A percentile compares a stretch with the other conserved stretches of the same genome.
Evolutionary conservation across 2,888 invertebrate genomes (phyloP).

Genomic region (Julus scanicus): DNA sequence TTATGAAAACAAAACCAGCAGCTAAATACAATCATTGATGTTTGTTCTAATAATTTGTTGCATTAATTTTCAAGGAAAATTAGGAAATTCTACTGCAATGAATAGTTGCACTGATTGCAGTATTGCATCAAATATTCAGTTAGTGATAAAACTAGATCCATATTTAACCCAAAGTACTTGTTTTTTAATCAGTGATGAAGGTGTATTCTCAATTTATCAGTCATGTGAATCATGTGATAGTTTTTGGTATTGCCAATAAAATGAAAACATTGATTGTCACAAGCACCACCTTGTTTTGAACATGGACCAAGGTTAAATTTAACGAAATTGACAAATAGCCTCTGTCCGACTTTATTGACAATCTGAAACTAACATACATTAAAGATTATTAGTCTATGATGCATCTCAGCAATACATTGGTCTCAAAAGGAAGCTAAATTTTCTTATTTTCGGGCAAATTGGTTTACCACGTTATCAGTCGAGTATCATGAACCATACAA

Average conservation of each 20-base stretch:
- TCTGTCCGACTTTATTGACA: too few relatives aligned
- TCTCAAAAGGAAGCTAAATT: too few relatives aligned
- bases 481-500: too few relatives aligned
- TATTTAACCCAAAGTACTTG: neutral
- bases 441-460: too few relatives aligned
- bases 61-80: neutral
- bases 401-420: too few relatives aligned
- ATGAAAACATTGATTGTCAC: conserved; percentile 27
- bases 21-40: neutral
- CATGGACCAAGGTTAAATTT: too few relatives aligned
- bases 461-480: too few relatives aligned
- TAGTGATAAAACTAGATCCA: neutral
- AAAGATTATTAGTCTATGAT: too few relatives aligned
- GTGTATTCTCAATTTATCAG: neutral
- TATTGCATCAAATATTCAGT: too few relatives aligned
- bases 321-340: too few relatives aligned
- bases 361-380: too few relatives aligned
- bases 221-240: neutral
- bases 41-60: neutral
- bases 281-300: neutral
- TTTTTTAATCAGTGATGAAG: neutral
- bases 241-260: neutral
- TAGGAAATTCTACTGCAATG: neutral
- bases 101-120: too few relatives aligned
- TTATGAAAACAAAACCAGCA: neutral